Evolutionary conservation across 1,140 invertebrate species (phyloP).

Genomic region (Psilanteris sp.): DNA sequence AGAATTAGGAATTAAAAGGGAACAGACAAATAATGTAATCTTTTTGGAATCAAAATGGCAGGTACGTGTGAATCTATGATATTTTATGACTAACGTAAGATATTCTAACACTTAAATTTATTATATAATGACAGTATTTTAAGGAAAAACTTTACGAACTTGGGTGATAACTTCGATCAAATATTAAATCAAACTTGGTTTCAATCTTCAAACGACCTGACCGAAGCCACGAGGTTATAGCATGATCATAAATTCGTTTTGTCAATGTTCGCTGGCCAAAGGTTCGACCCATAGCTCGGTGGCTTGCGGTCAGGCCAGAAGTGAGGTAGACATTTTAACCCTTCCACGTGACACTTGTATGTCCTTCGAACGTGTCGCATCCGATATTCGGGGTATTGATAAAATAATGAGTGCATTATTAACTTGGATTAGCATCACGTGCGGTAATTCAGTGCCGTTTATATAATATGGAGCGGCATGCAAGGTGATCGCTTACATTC

Average conservation of each 20-base stretch:
- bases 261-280: constrained; percentile 24
- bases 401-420: constrained; percentile 75
- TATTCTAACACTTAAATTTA: no score
- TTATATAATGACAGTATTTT: no score
- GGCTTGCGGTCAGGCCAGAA: constrained; percentile 50
- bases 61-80: no score
- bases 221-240: constrained; percentile 60
- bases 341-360: constrained; percentile 42
- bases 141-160: no score
- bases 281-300: constrained; percentile 18
- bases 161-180: constrained; percentile 9
- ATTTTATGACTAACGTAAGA: no score
- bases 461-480: constrained; percentile 69
- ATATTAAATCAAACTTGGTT: constrained; percentile 47
- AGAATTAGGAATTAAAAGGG: no score
- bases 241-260: constrained; percentile 68
- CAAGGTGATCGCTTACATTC: constrained; percentile 57
- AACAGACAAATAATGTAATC: no score
- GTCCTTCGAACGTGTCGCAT: constrained; percentile 51
- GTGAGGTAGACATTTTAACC: constrained; percentile 37
- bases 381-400: constrained; percentile 71
- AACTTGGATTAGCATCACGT: constrained; percentile 52
- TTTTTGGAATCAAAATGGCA: no score
- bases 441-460: constrained; percentile 30
- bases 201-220: constrained; percentile 61